Conservation (phyloP, 2,113 vertebrate species). For the Takifugu bimaculatus region DNA sequence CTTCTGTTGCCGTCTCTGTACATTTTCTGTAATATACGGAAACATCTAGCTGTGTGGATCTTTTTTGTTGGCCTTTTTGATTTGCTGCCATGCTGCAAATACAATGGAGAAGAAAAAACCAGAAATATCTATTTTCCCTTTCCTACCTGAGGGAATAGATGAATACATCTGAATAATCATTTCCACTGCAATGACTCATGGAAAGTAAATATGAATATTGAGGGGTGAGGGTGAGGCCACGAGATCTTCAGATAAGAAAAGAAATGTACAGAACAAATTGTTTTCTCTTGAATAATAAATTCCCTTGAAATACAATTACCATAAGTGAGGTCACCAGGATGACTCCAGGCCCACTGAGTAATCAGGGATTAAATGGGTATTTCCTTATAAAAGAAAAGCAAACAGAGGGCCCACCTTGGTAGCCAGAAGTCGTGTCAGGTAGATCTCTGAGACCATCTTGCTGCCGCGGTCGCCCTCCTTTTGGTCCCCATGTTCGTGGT, state of each 20-base stretch:
- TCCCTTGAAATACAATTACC: too few species aligned
- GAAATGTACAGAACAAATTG: too few species aligned
- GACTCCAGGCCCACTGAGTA: not conserved
- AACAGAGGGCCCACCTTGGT: constrained; percentile 82
- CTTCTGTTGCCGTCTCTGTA: too few species aligned
- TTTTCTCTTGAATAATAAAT: too few species aligned
- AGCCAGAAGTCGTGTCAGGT: constrained; percentile 92
- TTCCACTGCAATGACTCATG: constrained; percentile 27
- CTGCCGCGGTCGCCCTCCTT: constrained; percentile 96
- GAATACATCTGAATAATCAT: constrained; percentile 64
- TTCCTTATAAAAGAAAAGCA: not conserved
- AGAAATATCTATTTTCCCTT: constrained; percentile 56
- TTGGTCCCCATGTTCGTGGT: constrained; percentile 97
- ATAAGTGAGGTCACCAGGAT: too few species aligned
- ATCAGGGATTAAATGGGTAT: not conserved
- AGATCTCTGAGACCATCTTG: constrained; percentile 99
- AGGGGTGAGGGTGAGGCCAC: constrained; percentile 28
- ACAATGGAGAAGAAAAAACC: constrained; percentile 58
- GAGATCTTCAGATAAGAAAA: too few species aligned
- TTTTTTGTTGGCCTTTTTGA: constrained; percentile 51
- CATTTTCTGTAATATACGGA: constrained; percentile 22
- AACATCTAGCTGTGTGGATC: constrained; percentile 35
- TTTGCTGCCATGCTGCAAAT: constrained; percentile 36
- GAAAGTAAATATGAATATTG: constrained; percentile 52
- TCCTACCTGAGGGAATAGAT: constrained; percentile 46